Conservation (phyloP, 2,888 invertebrate species). For the Ectemnius lituratus region DNA sequence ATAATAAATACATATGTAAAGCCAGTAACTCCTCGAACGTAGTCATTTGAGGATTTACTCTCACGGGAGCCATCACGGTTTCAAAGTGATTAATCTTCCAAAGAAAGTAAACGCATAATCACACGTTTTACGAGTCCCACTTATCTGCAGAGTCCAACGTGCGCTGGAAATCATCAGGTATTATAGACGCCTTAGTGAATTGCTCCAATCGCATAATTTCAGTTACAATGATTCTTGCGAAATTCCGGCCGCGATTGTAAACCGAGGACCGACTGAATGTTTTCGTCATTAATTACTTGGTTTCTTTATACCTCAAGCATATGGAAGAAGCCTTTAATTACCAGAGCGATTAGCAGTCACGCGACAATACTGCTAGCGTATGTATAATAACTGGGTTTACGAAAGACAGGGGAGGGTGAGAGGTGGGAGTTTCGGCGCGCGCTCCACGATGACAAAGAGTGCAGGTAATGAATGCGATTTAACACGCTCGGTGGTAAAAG, state of each 20-base stretch:
- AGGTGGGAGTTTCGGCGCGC: neutral
- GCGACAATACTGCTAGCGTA: constrained; percentile 23
- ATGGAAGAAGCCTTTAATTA: constrained; percentile 22
- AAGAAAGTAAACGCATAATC: neutral
- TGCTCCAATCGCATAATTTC: constrained; percentile 23
- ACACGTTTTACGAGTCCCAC: neutral
- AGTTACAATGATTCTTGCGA: constrained; percentile 46
- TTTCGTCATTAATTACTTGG: constrained; percentile 52
- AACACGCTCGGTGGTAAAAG: constrained; percentile 19
- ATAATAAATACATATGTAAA: neutral
- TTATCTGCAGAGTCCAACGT: too few relatives aligned
- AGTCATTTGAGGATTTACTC: too few relatives aligned
- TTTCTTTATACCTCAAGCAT: constrained; percentile 17
- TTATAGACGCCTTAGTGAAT: constrained; percentile 14
- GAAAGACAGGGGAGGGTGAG: constrained; percentile 22
- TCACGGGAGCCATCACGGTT: too few relatives aligned
- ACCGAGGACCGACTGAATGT: too few relatives aligned
- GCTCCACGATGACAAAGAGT: constrained; percentile 25
- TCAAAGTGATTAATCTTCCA: neutral
- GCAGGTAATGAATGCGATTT: constrained; percentile 34
- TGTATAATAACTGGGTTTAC: constrained; percentile 25
- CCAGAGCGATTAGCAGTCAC: constrained; percentile 47
- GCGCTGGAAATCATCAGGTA: neutral
- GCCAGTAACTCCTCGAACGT: too few relatives aligned
- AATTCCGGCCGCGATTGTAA: constrained; percentile 35